Base-by-base conservation (phyloP, 30 jellyfish, hydroid and myxozoan species). In the Aurelia sp. region DNA sequence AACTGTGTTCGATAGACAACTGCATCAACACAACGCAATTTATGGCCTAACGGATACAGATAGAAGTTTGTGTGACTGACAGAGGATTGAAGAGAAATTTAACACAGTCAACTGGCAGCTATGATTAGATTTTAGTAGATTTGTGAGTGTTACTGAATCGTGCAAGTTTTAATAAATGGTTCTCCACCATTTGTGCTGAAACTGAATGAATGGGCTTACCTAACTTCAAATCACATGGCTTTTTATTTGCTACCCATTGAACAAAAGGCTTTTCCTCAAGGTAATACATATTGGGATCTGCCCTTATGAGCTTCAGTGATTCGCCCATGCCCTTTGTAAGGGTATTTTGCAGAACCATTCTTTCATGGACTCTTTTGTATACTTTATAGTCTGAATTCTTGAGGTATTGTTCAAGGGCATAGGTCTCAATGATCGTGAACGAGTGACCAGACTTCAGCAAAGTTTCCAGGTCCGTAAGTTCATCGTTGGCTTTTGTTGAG, bases 281-380 rank as follows among this genome's bases (percentile, higher is more conserved):
- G 60, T 84, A 84, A 64, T 51, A 67, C 81, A 67, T 31, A 11
- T 41, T 40, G 10, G 87, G 72, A 33, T 74, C 59, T 72, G 86
- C 67, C 48, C 86, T 44, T 3, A 64, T 13, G 5, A 30, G 61
- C 22, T 69, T 70, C 12, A 84, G 13, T 1, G 80, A 86, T 59
- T 71, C 76, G 0, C 15, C 38, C 24, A 70, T 3, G 68, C 74
- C 40, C 31, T 50, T 70, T 40, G 84, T 88, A 17, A 84, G 57
- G 30, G 74, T 38, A 3, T 47, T 60, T 69, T 84, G 80, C 33
- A 74, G 18, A 6, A 60, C 52, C 55, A 84, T 84, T 35, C 78
- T 64, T 57, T 84, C 93, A 21, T 84, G 77, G 31, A 84, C 63
- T 44, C 84, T 78, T n/a, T 74, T 84, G 87, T 70, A 84, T n/a